Percentiles rank a stretch among this genome's conserved stretches.
phyloP scores from a whole-genome alignment of 2,797 vertebrate genomes.

The Halcyon badia region DNA sequence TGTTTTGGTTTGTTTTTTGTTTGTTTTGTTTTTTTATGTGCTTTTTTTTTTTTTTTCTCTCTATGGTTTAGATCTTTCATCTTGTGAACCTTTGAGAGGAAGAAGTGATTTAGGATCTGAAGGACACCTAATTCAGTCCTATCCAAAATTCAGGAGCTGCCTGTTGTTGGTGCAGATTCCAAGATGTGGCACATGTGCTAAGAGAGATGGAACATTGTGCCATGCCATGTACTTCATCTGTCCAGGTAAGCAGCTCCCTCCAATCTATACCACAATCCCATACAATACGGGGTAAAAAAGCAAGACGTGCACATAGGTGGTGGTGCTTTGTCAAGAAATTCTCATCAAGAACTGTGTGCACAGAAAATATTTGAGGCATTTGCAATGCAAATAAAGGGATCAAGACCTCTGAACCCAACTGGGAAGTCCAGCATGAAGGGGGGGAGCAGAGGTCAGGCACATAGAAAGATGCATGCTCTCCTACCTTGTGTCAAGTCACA shows the following conservation, averaged over 20 bases:
- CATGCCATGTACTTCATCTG: neutral
- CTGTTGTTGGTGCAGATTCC: neutral
- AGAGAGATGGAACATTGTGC: neutral
- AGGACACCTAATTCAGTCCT: neutral
- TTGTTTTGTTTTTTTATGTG: neutral
- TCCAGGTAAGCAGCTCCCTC: neutral
- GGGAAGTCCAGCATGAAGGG: neutral
- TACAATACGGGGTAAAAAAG: neutral
- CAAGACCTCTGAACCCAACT: neutral
- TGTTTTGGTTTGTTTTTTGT: neutral
- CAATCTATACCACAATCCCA: neutral
- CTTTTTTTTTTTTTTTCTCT: neutral
- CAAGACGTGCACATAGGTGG: fast-evolving
- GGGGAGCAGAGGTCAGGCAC: neutral
- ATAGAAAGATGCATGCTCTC: fast-evolving
- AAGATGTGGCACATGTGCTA: neutral
- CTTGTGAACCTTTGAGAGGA: neutral
- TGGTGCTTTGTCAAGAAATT: neutral
- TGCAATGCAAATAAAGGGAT: neutral
- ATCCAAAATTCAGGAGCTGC: neutral
- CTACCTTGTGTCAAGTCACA: neutral
- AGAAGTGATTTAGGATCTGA: neutral
- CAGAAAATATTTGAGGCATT: neutral
- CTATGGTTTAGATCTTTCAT: neutral
- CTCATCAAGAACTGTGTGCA: neutral